phyloP scores from a whole-genome alignment of 2,888 invertebrate genomes.

The Amphipoea lucens region DNA sequence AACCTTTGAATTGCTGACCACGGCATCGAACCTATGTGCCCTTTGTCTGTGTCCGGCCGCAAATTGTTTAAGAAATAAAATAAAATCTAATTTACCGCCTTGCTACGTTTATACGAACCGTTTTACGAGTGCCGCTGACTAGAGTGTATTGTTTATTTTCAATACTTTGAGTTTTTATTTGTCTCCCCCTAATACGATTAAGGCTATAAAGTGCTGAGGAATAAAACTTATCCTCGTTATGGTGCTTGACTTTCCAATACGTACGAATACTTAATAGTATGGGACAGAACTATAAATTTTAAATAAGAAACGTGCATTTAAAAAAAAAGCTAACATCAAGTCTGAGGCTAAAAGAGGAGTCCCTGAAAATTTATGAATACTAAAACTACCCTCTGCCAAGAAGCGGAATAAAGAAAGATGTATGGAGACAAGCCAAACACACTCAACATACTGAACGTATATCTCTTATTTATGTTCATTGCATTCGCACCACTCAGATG shows the following conservation, averaged over 20 bases:
- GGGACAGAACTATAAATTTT: not conserved
- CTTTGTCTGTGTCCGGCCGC: conserved; percentile 87
- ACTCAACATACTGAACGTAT: conserved; percentile 72
- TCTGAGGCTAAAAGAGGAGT: conserved; percentile 27
- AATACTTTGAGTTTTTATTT: conserved; percentile 81
- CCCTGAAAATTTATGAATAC: conserved; percentile 60
- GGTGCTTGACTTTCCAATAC: conserved; percentile 43
- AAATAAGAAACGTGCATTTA: not conserved
- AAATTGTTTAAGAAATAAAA: conserved; percentile 90
- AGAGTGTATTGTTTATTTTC: conserved; percentile 83
- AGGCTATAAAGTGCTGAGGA: conserved; percentile 71
- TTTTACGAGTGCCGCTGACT: conserved; percentile 85
- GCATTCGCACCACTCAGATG: conserved; percentile 83
- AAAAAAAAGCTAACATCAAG: conserved; percentile 1
- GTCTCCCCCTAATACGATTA: conserved; percentile 76
- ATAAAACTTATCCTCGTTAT: conserved; percentile 71
- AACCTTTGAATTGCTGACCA: conserved; percentile 90
- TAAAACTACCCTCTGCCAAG: conserved; percentile 57
- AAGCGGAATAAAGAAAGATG: conserved; percentile 73
- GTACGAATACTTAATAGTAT: conserved; percentile 6
- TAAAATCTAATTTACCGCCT: conserved; percentile 89
- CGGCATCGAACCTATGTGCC: conserved; percentile 86
- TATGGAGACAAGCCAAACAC: conserved; percentile 71
- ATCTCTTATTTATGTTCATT: conserved; percentile 87
- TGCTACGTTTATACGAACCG: conserved; percentile 87